These are phyloP conservation scores for Platycheirus rosarum DNA, from an alignment of 2,888 invertebrate species.

Conservation along the genomic window DNA sequence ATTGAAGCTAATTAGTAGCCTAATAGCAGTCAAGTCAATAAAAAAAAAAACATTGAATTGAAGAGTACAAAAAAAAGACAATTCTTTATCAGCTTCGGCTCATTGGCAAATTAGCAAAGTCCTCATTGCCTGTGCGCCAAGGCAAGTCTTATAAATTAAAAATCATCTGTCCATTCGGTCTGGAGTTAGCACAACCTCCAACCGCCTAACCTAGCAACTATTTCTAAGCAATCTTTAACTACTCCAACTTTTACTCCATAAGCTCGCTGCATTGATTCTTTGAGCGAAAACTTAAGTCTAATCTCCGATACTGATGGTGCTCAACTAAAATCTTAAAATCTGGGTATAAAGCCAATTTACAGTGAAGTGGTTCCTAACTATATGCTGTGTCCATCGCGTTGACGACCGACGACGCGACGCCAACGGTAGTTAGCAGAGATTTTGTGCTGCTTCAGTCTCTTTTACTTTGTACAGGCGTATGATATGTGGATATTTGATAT, in stretches of 20 bases:
- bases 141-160: slow-evolving; percentile 63
- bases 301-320: slow-evolving; percentile 63
- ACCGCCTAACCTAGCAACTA: slow-evolving; percentile 13
- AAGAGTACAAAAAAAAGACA: slow-evolving; percentile 18
- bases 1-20: slow-evolving; percentile 38
- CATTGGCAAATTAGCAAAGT: slow-evolving; percentile 64
- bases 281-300: slow-evolving; percentile 55
- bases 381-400: too few relatives aligned
- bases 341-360: slow-evolving; percentile 57
- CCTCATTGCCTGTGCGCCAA: slow-evolving; percentile 62
- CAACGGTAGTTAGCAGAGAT: background rate
- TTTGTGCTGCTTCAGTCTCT: background rate
- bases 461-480: slow-evolving; percentile 28
- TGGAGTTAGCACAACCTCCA: slow-evolving; percentile 7
- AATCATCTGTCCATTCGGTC: slow-evolving; percentile 40
- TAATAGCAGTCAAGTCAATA: slow-evolving; percentile 51
- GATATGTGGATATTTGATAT: slow-evolving; percentile 43
- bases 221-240: slow-evolving; percentile 39
- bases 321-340: slow-evolving; percentile 66
- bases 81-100: slow-evolving; percentile 47
- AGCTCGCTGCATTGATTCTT: slow-evolving; percentile 3
- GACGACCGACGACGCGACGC: too few relatives aligned
- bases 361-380: slow-evolving; percentile 62
- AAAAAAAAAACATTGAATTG: slow-evolving; percentile 27
- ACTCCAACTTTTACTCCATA: slow-evolving; percentile 35